These are phyloP conservation scores for Nettapus auritus DNA, from an alignment of 2,113 vertebrate species.

Conservation along the genomic window DNA sequence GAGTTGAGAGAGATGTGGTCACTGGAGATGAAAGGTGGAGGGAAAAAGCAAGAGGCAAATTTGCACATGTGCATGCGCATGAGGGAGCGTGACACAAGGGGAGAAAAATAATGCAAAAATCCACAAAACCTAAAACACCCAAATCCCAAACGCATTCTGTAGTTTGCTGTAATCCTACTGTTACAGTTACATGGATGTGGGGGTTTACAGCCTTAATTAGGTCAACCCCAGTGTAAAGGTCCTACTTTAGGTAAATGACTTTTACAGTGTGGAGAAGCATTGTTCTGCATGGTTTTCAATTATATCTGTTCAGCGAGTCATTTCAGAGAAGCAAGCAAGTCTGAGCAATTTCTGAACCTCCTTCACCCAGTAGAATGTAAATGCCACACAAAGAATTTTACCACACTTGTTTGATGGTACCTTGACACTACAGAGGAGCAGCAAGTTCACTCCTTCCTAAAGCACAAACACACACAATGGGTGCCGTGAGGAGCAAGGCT, in stretches of 20 bases:
- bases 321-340: background rate
- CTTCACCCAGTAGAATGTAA: background rate
- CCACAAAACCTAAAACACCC: background rate
- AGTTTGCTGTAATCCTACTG: background rate
- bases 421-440: background rate
- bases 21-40: background rate
- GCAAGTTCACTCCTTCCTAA: background rate
- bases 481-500: background rate
- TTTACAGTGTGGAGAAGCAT: background rate
- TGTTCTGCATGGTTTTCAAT: background rate
- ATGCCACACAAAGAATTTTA: background rate
- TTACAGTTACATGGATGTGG: background rate
- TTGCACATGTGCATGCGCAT: background rate
- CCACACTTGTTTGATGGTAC: background rate
- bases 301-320: background rate
- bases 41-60: background rate
- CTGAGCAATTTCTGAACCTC: conserved; percentile 20
- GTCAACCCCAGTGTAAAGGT: background rate
- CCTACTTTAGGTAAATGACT: background rate
- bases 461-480: fast-evolving
- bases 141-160: background rate
- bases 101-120: background rate
- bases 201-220: conserved; percentile 6
- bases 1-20: background rate
- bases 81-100: background rate